phyloP scores from a whole-genome alignment of 2,888 invertebrate genomes.

The Trissonchulus sp. region DNA sequence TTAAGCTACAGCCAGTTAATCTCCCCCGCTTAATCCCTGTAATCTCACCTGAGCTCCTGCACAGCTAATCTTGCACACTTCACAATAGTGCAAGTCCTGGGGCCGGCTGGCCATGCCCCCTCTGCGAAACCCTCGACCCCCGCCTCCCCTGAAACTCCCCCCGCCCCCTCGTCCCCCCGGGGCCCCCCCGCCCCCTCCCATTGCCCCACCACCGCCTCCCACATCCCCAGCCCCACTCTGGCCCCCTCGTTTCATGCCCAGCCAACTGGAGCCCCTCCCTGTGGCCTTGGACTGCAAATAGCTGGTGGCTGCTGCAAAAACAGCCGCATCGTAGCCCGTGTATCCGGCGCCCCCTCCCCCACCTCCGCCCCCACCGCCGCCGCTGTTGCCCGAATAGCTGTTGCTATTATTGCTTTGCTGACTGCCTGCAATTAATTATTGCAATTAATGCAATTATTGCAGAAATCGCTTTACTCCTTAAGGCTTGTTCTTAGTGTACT shows the following conservation, averaged over 20 bases:
- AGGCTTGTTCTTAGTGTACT: too few species aligned
- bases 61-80: constrained; percentile 97
- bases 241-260: constrained; percentile 39
- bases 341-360: constrained; percentile 24
- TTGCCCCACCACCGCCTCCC: constrained; percentile 36
- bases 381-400: too few species aligned
- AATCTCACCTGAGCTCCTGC: constrained; percentile 72
- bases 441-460: too few species aligned
- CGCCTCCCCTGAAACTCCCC: constrained; percentile 41
- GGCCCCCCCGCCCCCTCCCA: constrained; percentile 35
- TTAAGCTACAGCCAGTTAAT: too few species aligned
- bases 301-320: constrained; percentile 89
- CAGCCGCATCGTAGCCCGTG: constrained; percentile 82
- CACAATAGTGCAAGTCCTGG: constrained; percentile 92
- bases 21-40: too few species aligned
- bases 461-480: too few species aligned
- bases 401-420: too few species aligned
- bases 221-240: constrained; percentile 30
- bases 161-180: constrained; percentile 12
- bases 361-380: too few species aligned
- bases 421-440: too few species aligned
- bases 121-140: constrained; percentile 9
- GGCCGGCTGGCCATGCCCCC: constrained; percentile 67
- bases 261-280: constrained; percentile 29
- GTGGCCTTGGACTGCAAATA: constrained; percentile 74